phyloP scores from a whole-genome alignment of 2,797 vertebrate genomes.

The Squalus acanthias region DNA sequence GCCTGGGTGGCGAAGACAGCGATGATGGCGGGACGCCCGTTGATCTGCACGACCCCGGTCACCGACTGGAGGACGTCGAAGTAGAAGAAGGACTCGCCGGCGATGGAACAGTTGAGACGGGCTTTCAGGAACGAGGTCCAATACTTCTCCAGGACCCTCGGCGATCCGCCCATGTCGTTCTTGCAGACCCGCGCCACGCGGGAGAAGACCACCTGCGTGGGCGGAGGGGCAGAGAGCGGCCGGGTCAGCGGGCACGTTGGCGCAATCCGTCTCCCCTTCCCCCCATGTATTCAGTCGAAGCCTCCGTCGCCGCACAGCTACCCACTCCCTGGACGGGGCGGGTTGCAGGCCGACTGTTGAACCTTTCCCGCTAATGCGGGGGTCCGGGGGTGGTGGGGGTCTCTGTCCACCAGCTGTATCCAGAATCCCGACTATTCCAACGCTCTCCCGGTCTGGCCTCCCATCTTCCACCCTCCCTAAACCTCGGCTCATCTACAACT shows the following conservation, averaged over 20 bases:
- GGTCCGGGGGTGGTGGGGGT: no score
- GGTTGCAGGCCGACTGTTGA: no score
- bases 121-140: constrained; percentile 96
- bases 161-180: constrained; percentile 85
- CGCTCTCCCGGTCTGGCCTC: no score
- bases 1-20: constrained; percentile 87
- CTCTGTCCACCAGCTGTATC: no score
- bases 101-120: constrained; percentile 71
- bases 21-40: constrained; percentile 71
- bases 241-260: background rate
- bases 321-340: background rate
- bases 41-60: constrained; percentile 54
- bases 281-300: background rate
- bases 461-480: no score
- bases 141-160: constrained; percentile 82
- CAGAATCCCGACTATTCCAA: no score
- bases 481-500: background rate
- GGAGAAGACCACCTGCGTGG: constrained; percentile 78
- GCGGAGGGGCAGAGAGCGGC: rapidly evolving
- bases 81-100: constrained; percentile 64
- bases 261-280: no score
- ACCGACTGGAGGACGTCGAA: constrained; percentile 83
- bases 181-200: constrained; percentile 86
- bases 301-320: background rate
- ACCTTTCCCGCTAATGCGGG: no score